Base-by-base conservation (phyloP, 1,140 invertebrate genomes). In the Tetraneura akinire region DNA sequence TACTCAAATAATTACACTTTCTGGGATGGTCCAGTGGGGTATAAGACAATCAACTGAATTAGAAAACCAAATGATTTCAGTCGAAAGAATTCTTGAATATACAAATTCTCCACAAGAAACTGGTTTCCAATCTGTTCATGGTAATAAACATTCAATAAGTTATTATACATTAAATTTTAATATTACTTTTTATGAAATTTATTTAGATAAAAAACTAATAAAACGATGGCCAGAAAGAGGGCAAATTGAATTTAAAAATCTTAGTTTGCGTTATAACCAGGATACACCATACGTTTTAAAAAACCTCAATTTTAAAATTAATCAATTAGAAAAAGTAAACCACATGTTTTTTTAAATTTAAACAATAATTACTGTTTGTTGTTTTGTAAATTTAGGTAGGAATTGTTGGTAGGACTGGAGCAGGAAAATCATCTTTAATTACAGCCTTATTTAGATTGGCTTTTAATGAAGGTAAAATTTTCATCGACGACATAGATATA, bases 401-500 rank as follows among this genome's bases (percentile, higher is more conserved):
- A 8, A 92, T 94, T 11, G 91, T 94, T 13, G 95, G 95, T 6
- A 87, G 93, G 83, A 95, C 93, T 13, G 96, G 96, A 0, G 95
- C 95, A 55, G 96, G 96, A 18, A 98, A 98, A 85, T 95, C 94
- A 0, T 96, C 95, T 0, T 86, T 97, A 5, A 93, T 96, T 71
- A 87, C 91, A 42, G 91, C 93, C 1, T 84, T 97, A 1, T 96
- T 96, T 84, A 88, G 94, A 70, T 83, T 97, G 80, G 87, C 88
- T 4, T 87, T 90, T 82, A 85, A 87, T 6, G 84, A 88, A 57
- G 91, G 90, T 9, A 26, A 82, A 0, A 88, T 94, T 47, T 81
- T 83, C 0, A 91, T 96, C 64, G 94, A 96, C 84, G 89, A 85
- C 13, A 85, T 90, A 1, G 88, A 93, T 80, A 91, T 90, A 0